phyloP scores from a whole-genome alignment of 1,140 invertebrate species.

The Eupeodes corollae region DNA sequence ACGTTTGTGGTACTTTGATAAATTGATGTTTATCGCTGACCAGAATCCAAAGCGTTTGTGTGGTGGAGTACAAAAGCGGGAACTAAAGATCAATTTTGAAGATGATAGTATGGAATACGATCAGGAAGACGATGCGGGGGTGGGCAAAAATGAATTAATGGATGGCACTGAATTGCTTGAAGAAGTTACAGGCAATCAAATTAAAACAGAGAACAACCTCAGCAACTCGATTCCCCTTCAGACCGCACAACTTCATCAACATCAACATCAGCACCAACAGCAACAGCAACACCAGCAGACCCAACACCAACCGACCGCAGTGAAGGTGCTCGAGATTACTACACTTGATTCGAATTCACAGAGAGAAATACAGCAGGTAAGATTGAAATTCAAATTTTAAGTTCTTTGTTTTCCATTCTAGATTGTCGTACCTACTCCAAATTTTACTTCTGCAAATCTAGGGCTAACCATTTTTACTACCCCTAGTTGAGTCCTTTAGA shows the following conservation, averaged over 20 bases:
- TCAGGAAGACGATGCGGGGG: constrained; percentile 11
- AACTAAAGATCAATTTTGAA: constrained; percentile 20
- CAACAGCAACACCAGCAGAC: constrained; percentile 13
- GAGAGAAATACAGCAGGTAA: constrained; percentile 31
- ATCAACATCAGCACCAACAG: constrained; percentile 12
- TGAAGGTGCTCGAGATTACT: constrained; percentile 32
- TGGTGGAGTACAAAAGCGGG: constrained; percentile 16
- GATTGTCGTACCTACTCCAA: too few relatives aligned
- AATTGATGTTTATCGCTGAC: constrained; percentile 31
- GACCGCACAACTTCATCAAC: not conserved
- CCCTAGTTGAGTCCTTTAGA: too few relatives aligned
- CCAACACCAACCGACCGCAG: constrained; percentile 14
- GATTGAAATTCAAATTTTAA: too few relatives aligned
- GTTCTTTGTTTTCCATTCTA: too few relatives aligned
- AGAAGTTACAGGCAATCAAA: too few relatives aligned
- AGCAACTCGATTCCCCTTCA: too few relatives aligned
- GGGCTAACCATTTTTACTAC: too few relatives aligned
- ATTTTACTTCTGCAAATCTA: too few relatives aligned
- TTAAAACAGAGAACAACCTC: too few relatives aligned
- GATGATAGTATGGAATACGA: constrained; percentile 33
- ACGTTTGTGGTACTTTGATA: constrained; percentile 33
- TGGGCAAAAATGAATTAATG: too few relatives aligned
- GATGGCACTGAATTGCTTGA: too few relatives aligned
- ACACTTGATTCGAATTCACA: constrained; percentile 32
- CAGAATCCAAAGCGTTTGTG: constrained; percentile 24